Evolutionary conservation across 2,113 vertebrate genomes (phyloP).

Genomic region (Bubo blakistoni): DNA sequence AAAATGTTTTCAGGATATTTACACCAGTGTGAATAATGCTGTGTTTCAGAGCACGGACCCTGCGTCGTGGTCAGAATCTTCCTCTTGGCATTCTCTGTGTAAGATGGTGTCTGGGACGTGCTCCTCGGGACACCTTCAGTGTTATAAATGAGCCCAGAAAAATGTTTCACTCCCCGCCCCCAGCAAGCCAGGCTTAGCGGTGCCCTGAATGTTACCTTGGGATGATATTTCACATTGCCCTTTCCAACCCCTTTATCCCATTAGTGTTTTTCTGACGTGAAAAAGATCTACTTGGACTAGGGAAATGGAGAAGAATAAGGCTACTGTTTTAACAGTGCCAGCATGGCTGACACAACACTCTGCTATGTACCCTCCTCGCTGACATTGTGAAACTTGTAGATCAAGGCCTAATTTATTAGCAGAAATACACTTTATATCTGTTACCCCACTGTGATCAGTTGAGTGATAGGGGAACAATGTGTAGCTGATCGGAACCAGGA

Average conservation of each 20-base stretch:
- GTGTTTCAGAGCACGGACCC: neutral
- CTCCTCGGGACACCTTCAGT: neutral
- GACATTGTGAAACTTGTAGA: neutral
- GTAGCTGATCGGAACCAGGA: neutral
- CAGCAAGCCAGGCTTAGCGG: neutral
- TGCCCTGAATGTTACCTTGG: neutral
- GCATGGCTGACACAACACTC: neutral
- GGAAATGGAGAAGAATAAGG: neutral
- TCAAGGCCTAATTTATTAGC: neutral
- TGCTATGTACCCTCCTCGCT: neutral
- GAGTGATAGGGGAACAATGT: neutral
- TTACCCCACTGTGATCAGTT: neutral
- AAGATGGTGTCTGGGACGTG: neutral
- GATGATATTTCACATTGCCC: neutral
- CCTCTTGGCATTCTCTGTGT: neutral
- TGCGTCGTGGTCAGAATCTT: neutral
- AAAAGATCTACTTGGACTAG: neutral
- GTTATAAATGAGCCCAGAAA: neutral
- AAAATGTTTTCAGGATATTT: neutral
- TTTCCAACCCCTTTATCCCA: neutral
- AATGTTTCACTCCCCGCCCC: neutral
- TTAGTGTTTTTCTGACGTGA: neutral
- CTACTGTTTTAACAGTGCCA: neutral
- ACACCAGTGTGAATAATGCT: neutral
- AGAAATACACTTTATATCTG: neutral